Evolutionary conservation across 2,888 invertebrate species (phyloP).

Genomic region (Dastarcus helophoroides): DNA sequence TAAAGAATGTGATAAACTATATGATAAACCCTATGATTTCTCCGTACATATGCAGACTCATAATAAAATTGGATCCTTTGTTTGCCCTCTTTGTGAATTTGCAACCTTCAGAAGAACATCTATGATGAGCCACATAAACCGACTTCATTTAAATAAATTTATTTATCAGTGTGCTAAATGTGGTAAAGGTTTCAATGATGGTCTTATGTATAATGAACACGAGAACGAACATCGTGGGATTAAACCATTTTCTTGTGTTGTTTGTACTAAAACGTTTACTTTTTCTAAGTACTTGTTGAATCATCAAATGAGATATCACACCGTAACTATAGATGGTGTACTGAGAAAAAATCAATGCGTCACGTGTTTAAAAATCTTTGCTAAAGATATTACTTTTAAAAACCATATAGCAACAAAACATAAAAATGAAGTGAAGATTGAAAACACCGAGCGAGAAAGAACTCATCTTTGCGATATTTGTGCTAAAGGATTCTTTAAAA

Average conservation of each 20-base stretch:
- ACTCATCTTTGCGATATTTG: slow-evolving; percentile 30
- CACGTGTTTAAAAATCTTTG: slow-evolving; percentile 27
- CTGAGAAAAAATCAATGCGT: slow-evolving; percentile 33
- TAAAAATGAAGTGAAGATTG: slow-evolving; percentile 13
- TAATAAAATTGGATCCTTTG: slow-evolving; percentile 23
- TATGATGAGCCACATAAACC: slow-evolving; percentile 28
- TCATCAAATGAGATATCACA: slow-evolving; percentile 28
- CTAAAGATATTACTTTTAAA: slow-evolving; percentile 32
- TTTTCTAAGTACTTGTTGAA: slow-evolving; percentile 32
- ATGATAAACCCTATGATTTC: slow-evolving; percentile 29
- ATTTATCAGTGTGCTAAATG: slow-evolving; percentile 43
- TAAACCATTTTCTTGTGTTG: slow-evolving; percentile 41
- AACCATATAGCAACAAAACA: slow-evolving; percentile 36
- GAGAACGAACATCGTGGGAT: slow-evolving; percentile 43
- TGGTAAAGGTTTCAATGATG: slow-evolving; percentile 44
- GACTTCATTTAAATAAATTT: slow-evolving; percentile 31
- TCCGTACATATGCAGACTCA: slow-evolving; percentile 28
- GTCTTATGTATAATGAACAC: slow-evolving; percentile 42
- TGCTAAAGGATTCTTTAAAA: slow-evolving; percentile 29
- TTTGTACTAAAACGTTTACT: slow-evolving; percentile 43
- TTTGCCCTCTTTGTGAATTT: slow-evolving; percentile 29
- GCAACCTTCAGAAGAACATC: slow-evolving; percentile 23
- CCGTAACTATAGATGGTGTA: slow-evolving; percentile 34
- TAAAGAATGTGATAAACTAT: slow-evolving; percentile 25
- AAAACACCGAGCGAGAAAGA: slow-evolving; percentile 22